These are phyloP conservation scores for Lacanobia oleracea DNA, from an alignment of 2,888 invertebrate species.

Conservation along the genomic window DNA sequence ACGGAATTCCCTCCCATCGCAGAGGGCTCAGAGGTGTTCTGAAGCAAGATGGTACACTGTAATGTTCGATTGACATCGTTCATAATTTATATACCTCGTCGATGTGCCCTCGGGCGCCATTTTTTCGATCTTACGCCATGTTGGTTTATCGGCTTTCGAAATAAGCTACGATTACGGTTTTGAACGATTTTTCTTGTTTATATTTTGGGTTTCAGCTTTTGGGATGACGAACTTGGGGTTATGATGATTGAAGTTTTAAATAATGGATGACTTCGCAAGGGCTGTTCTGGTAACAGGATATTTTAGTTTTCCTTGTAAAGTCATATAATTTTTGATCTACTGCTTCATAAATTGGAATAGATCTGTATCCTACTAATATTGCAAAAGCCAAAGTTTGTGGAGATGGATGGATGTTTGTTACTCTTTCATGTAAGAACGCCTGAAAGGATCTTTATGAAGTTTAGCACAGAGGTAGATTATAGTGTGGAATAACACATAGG, in stretches of 20 bases:
- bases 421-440: too few species aligned
- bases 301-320: too few species aligned
- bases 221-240: neutral
- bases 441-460: too few species aligned
- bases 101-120: conserved; percentile 45
- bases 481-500: too few species aligned
- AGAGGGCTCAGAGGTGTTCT: conserved; percentile 15
- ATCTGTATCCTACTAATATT: too few species aligned
- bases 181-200: conserved; percentile 37
- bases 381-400: too few species aligned
- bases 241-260: neutral
- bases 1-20: neutral
- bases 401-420: too few species aligned
- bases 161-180: conserved; percentile 41
- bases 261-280: neutral
- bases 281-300: too few species aligned
- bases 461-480: too few species aligned
- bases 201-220: conserved; percentile 14
- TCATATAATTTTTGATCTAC: too few species aligned
- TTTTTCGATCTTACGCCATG: conserved; percentile 42
- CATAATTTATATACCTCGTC: conserved; percentile 59
- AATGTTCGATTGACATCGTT: conserved; percentile 54
- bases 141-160: conserved; percentile 37
- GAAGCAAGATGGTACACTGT: conserved; percentile 39
- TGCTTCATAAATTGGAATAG: too few species aligned